Evolutionary conservation across 2,797 vertebrate species (phyloP), one percentile per base, ranked within the genome.

Genomic region (Myotis vivesi): DNA sequence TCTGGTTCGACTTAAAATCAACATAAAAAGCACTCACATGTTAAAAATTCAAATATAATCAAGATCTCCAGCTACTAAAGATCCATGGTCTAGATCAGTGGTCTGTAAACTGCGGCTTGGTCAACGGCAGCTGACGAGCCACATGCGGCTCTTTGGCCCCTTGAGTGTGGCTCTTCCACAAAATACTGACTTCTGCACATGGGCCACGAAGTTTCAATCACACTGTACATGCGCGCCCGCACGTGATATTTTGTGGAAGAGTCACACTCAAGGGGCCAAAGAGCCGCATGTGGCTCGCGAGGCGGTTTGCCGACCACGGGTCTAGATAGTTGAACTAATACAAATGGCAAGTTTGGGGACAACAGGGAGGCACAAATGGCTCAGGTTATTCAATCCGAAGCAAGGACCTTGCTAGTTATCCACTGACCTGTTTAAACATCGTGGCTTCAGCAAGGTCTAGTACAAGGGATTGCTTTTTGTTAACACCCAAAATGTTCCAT

Each of bases 1-100:
- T 23, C 75, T 75, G 82, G 72, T 73, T 82, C 51, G 81, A 90
- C 49, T 95, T 91, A 80, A 90, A 96, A 94, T 69, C 86, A 72
- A 91, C 72, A 91, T 80, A 69, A 89, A 80, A 83, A 89, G 30
- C 41, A n/a, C 44, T 80, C 36, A 11, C 33, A 36, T 68, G 46
- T 51, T 89, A 44, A 94, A 94, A 84, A 87, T 25, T 20, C 73
- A 97, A 89, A 96, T 64, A 76, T 6, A 53, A 57, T 28, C 44
- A 28, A 44, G 72, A 72, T 94, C 68, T 94, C 84, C 44, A 28
- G 75, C 76, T 95, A 92, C 38, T 76, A 55, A 92, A 90, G 44
- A 75, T 36, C 41, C 19, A 20, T 1, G 11, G 68, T 81, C 83
- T 76, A 80, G 38, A 55, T 49, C 44, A 44, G 44, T 44, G 44